Conservation (phyloP, 2,888 invertebrate species). For the Orthosia cruda region DNA sequence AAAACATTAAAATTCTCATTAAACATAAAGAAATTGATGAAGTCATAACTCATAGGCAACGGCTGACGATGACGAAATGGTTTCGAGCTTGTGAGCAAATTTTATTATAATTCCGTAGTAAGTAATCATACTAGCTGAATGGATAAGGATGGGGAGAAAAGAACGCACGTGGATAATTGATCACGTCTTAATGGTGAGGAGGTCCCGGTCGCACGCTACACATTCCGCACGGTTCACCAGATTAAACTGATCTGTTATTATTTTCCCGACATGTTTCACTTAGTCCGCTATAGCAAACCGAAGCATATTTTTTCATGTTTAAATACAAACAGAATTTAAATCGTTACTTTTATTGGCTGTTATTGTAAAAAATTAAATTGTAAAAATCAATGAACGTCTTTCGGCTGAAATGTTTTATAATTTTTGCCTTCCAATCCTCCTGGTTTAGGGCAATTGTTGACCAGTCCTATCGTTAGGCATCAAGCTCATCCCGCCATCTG, state of each 20-base stretch:
- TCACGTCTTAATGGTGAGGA: slow-evolving; percentile 80
- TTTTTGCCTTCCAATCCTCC: too few relatives aligned
- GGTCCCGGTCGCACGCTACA: slow-evolving; percentile 46
- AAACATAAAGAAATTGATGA: slow-evolving; percentile 46
- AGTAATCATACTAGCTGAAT: slow-evolving; percentile 45
- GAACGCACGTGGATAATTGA: slow-evolving; percentile 83
- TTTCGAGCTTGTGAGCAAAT: slow-evolving; percentile 65
- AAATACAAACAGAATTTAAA: slow-evolving; percentile 31
- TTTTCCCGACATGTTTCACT: slow-evolving; percentile 76
- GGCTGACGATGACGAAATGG: slow-evolving; percentile 65
- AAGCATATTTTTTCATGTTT: slow-evolving; percentile 49
- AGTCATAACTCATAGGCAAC: slow-evolving; percentile 64
- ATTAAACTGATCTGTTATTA: slow-evolving; percentile 84
- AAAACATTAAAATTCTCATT: slow-evolving; percentile 30
- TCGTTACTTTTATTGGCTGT: background rate
- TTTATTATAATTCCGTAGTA: slow-evolving; percentile 76
- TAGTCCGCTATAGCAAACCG: slow-evolving; percentile 37
- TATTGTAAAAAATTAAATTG: background rate
- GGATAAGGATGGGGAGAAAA: slow-evolving; percentile 65
- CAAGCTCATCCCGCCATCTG: too few relatives aligned
- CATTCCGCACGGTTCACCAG: slow-evolving; percentile 63
- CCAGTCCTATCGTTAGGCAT: too few relatives aligned
- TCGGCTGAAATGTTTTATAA: too few relatives aligned
- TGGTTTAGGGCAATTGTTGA: too few relatives aligned
- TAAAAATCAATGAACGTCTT: too few relatives aligned